Percentiles rank a stretch among this genome's conserved stretches.
phyloP scores from a whole-genome alignment of 2,888 invertebrate species.

The Pandemis heparana region DNA sequence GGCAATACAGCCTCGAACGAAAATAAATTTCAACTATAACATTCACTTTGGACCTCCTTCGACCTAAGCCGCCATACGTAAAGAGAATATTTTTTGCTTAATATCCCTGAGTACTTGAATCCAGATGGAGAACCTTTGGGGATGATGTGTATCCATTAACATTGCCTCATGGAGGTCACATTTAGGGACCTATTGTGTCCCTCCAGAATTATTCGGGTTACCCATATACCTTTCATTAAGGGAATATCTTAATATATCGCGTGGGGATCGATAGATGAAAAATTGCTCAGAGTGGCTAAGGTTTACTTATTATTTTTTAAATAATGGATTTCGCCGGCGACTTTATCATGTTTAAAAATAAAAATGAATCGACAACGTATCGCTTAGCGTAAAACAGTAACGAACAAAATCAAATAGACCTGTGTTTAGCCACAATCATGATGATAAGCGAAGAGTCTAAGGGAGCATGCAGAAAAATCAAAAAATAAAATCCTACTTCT shows the following conservation, averaged over 20 bases:
- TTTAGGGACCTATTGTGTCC: constrained; percentile 30
- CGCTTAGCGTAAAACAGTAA: too few species aligned
- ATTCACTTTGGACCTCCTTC: neutral
- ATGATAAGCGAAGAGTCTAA: too few species aligned
- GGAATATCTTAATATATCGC: neutral
- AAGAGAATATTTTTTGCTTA: constrained; percentile 18
- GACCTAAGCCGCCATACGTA: constrained; percentile 2
- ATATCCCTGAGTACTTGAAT: constrained; percentile 23
- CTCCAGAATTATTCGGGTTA: constrained; percentile 9
- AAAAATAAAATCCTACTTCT: too few species aligned
- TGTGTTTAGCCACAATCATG: too few species aligned
- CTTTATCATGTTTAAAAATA: too few species aligned
- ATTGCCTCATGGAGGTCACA: constrained; percentile 19
- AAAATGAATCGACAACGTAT: too few species aligned
- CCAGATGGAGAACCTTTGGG: constrained; percentile 20
- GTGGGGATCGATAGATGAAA: neutral
- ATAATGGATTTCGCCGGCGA: too few species aligned
- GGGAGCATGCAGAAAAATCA: too few species aligned
- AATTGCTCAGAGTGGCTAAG: neutral
- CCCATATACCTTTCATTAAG: constrained; percentile 21
- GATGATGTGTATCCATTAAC: constrained; percentile 38
- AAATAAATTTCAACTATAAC: neutral
- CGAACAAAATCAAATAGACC: too few species aligned
- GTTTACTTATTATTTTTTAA: neutral
- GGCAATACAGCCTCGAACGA: neutral